Evolutionary conservation across 1,140 invertebrate genomes (phyloP).

Genomic region (Rhynchophorus ferrugineus): DNA sequence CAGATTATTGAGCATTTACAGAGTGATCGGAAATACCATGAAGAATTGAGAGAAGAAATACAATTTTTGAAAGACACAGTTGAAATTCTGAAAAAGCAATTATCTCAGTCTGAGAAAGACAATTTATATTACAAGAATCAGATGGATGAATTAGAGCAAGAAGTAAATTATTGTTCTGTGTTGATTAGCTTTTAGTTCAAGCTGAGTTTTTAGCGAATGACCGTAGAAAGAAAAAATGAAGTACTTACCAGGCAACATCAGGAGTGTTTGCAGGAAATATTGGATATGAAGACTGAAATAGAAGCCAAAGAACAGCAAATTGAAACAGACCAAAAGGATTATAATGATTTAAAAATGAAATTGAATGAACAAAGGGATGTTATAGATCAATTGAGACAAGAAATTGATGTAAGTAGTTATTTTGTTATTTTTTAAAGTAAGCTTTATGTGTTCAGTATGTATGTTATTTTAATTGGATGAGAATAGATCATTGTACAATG

Average conservation of each 20-base stretch:
- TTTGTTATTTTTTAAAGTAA: too few species aligned
- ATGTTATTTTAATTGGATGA: too few species aligned
- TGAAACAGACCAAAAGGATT: constrained; percentile 6
- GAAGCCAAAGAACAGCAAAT: constrained; percentile 19
- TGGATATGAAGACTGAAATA: constrained; percentile 16
- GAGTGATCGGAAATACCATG: constrained; percentile 8
- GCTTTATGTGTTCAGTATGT: too few species aligned
- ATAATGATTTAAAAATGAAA: constrained; percentile 14
- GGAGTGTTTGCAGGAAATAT: constrained; percentile 14
- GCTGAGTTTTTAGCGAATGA: background rate
- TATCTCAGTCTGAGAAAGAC: constrained; percentile 21
- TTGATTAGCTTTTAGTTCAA: background rate
- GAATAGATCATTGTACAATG: too few species aligned
- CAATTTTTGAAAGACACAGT: constrained; percentile 9
- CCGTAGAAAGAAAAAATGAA: constrained; percentile 17
- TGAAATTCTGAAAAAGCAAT: constrained; percentile 21
- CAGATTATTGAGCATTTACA: constrained; percentile 20
- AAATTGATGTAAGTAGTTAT: constrained; percentile 16
- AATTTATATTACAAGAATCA: constrained; percentile 11
- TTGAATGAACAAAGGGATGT: constrained; percentile 11
- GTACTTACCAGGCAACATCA: constrained; percentile 11
- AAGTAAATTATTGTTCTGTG: constrained; percentile 20
- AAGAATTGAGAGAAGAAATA: constrained; percentile 23
- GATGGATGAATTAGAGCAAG: constrained; percentile 18
- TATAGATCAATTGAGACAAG: constrained; percentile 17